phyloP scores from a whole-genome alignment of 1,140 invertebrate species.

The Drosophila seguyi region DNA sequence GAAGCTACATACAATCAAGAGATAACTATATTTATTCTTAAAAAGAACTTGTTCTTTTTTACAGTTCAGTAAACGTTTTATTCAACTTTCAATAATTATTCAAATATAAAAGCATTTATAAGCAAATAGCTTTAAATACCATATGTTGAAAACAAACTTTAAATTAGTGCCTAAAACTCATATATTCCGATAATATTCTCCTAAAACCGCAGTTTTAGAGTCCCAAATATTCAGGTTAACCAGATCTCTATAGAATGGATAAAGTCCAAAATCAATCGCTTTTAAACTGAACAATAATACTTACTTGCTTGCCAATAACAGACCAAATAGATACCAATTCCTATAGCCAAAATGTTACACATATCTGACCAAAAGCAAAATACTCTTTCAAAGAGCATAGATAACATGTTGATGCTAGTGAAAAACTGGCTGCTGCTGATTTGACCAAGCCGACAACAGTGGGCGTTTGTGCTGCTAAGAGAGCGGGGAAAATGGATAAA shows the following conservation, averaged over 20 bases:
- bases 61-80: too few relatives aligned
- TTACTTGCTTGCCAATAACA: not conserved
- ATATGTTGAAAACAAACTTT: too few relatives aligned
- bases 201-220: too few relatives aligned
- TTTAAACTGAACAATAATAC: not conserved
- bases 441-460: constrained; percentile 43
- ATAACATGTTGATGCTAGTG: constrained; percentile 2
- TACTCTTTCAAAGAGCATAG: not conserved
- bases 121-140: too few relatives aligned
- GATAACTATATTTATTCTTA: not conserved
- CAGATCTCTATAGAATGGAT: too few relatives aligned
- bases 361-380: not conserved
- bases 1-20: not conserved
- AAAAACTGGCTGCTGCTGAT: constrained; percentile 62
- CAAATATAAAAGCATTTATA: too few relatives aligned
- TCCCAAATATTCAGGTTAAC: too few relatives aligned
- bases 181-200: not conserved
- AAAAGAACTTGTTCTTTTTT: too few relatives aligned
- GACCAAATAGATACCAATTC: not conserved
- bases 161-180: too few relatives aligned
- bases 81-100: too few relatives aligned
- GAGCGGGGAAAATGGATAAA: constrained; percentile 31
- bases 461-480: constrained; percentile 17
- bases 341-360: not conserved
- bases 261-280: not conserved